Conservation (phyloP, 2,797 vertebrate genomes). For the Molossus molossus region DNA sequence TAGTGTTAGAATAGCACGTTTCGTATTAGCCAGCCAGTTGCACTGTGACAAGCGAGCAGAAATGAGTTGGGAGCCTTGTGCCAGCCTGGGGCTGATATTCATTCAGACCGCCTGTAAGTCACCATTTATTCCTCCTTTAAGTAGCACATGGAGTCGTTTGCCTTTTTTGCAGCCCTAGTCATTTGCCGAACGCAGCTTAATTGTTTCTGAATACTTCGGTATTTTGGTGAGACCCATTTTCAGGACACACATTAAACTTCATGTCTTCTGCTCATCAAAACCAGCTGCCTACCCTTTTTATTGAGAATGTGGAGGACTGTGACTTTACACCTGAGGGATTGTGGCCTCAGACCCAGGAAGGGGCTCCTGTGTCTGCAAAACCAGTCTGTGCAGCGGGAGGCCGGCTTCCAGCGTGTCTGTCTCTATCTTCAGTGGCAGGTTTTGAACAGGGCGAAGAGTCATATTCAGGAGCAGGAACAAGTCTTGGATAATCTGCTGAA, state of each 20-base stretch:
- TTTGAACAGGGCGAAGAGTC: constrained; percentile 90
- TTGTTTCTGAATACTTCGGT: not conserved
- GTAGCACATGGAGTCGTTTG: accelerated
- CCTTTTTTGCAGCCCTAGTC: not conserved
- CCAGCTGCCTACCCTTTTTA: not conserved
- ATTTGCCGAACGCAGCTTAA: not conserved
- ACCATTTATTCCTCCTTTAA: not conserved
- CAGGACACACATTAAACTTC: not conserved
- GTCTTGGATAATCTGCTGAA: constrained; percentile 90
- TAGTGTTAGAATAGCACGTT: not conserved
- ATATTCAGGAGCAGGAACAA: constrained; percentile 91
- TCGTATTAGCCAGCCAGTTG: not conserved
- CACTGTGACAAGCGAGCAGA: not conserved
- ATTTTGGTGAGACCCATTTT: constrained; percentile 12
- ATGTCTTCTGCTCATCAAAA: not conserved
- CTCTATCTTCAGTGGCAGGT: constrained; percentile 92
- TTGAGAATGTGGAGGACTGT: not conserved
- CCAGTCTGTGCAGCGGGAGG: constrained; percentile 49
- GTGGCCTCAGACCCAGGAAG: not conserved
- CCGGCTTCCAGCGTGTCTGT: constrained; percentile 79
- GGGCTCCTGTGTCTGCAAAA: not conserved
- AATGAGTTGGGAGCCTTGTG: not conserved
- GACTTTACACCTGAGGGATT: not conserved
- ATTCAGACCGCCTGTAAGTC: not conserved
- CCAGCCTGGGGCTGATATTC: not conserved